Conservation (phyloP, 2,888 invertebrate genomes). For the Taphrorychus bicolor region DNA sequence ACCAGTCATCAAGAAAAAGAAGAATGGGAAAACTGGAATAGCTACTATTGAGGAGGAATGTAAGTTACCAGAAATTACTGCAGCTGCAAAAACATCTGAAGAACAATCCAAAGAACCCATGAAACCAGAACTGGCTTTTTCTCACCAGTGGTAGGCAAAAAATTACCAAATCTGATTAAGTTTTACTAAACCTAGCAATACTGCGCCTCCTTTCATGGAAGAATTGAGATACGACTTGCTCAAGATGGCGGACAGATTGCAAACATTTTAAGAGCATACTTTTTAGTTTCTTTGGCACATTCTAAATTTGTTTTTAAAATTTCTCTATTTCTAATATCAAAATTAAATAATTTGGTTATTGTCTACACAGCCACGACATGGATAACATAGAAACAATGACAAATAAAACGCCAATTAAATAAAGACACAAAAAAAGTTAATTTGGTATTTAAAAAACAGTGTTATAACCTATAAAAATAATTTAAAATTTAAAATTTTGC, state of each 20-base stretch:
- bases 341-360: no score
- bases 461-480: no score
- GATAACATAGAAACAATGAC: no score
- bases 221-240: conserved; percentile 47
- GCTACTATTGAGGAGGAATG: conserved; percentile 57
- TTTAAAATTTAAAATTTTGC: no score
- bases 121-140: conserved; percentile 42
- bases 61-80: conserved; percentile 55
- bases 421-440: no score
- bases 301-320: no score
- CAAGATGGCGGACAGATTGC: conserved; percentile 37
- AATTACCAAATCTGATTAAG: no score
- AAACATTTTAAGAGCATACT: conserved; percentile 45
- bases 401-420: no score
- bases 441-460: no score
- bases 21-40: conserved; percentile 51
- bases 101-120: conserved; percentile 41
- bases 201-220: conserved; percentile 54
- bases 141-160: conserved; percentile 53
- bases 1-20: conserved; percentile 57
- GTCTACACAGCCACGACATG: no score
- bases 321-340: conserved; percentile 47
- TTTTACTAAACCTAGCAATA: no score
- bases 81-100: conserved; percentile 52
- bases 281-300: conserved; percentile 49